phyloP scores from a whole-genome alignment of 2,113 vertebrate species.

The Ceyx margarethae region DNA sequence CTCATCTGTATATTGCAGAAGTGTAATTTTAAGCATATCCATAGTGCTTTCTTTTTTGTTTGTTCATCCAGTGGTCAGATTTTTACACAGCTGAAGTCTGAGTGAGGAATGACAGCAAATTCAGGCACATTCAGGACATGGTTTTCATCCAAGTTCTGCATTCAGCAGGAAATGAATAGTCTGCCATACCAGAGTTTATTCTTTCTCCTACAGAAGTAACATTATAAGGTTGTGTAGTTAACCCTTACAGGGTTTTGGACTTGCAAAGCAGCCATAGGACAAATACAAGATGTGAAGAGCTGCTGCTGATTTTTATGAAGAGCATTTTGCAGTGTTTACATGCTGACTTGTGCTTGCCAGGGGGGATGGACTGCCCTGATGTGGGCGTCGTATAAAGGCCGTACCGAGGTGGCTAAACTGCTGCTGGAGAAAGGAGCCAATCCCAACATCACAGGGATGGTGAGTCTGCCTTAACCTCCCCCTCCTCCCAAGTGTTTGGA shows the following conservation, averaged over 20 bases:
- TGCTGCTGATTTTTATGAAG: neutral
- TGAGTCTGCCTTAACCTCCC: constrained; percentile 38
- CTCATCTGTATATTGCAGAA: neutral
- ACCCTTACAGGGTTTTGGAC: neutral
- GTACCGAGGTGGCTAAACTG: constrained; percentile 84
- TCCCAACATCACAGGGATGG: constrained; percentile 95
- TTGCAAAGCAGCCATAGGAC: neutral
- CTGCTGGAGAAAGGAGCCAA: constrained; percentile 92
- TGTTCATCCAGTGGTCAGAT: neutral
- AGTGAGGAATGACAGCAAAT: neutral
- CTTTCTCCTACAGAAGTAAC: neutral
- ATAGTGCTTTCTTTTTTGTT: neutral
- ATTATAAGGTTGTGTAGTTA: neutral
- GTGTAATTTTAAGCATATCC: neutral
- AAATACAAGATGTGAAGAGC: neutral
- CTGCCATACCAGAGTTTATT: neutral
- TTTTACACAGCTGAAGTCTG: neutral
- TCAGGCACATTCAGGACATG: neutral
- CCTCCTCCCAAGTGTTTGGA: neutral
- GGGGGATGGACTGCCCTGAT: constrained; percentile 97
- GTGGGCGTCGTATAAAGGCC: constrained; percentile 96
- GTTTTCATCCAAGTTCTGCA: neutral
- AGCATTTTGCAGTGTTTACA: neutral
- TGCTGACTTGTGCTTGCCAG: constrained; percentile 60
- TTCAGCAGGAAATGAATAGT: neutral